Percentiles rank a stretch among this genome's conserved stretches.
Evolutionary conservation across 2,888 invertebrate genomes (phyloP).

Genomic region (Papilio gigon): DNA sequence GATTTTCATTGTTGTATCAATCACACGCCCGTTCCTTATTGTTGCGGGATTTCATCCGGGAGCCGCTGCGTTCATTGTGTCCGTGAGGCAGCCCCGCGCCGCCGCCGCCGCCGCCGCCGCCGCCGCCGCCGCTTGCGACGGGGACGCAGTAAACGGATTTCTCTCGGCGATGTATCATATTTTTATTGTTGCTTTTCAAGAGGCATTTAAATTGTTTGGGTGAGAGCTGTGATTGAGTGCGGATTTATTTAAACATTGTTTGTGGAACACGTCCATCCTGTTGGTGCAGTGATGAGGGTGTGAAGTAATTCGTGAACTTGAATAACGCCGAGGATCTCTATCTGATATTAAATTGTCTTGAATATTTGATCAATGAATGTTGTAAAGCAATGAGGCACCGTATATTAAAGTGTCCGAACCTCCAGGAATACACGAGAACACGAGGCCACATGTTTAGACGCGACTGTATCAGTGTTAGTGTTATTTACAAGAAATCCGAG

Average conservation of each 20-base stretch:
- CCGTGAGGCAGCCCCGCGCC: constrained; percentile 49
- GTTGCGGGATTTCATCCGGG: constrained; percentile 66
- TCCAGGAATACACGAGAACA: too few species aligned
- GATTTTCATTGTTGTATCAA: constrained; percentile 75
- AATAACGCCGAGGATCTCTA: too few species aligned
- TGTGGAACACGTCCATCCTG: not conserved
- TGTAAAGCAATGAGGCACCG: too few species aligned
- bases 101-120: constrained; percentile 35
- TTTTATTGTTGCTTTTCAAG: constrained; percentile 39
- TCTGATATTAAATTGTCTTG: too few species aligned
- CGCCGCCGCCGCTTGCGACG: constrained; percentile 40
- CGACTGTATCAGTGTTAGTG: too few species aligned
- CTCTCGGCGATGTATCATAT: constrained; percentile 42
- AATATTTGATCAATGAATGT: too few species aligned
- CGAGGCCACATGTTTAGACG: too few species aligned
- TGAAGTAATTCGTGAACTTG: not conserved
- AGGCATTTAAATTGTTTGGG: constrained; percentile 39
- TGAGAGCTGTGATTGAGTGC: constrained; percentile 28
- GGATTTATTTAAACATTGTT: constrained; percentile 3
- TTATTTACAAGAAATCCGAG: too few species aligned
- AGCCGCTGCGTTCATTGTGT: constrained; percentile 68
- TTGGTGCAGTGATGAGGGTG: not conserved
- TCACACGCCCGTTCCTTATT: constrained; percentile 72
- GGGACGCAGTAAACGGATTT: constrained; percentile 43
- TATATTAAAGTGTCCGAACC: too few species aligned